phyloP scores from a whole-genome alignment of 2,113 vertebrate species.

The Synchiropus splendidus region DNA sequence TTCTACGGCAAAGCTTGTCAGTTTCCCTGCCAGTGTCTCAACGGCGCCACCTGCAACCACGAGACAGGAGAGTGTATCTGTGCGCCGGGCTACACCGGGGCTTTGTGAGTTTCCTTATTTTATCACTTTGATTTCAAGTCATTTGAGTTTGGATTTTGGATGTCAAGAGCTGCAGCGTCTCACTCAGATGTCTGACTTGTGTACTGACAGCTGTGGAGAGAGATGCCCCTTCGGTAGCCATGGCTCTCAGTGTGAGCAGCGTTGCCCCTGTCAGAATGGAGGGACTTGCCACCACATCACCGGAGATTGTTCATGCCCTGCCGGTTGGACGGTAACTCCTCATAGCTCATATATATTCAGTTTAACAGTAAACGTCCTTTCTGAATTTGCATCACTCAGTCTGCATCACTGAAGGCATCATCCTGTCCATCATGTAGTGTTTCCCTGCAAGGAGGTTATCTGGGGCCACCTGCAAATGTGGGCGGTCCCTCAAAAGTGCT shows the following conservation, averaged over 20 bases:
- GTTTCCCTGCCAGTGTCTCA: slow-evolving; percentile 85
- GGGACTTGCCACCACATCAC: slow-evolving; percentile 94
- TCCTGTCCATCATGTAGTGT: too few relatives aligned
- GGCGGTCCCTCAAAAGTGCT: too few relatives aligned
- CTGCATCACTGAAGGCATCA: too few relatives aligned
- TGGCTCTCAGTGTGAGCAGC: slow-evolving; percentile 87
- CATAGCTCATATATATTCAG: not conserved
- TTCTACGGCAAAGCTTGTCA: slow-evolving; percentile 91
- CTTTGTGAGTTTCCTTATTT: slow-evolving; percentile 77
- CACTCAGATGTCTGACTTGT: slow-evolving; percentile 20
- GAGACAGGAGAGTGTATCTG: slow-evolving; percentile 94
- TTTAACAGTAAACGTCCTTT: not conserved
- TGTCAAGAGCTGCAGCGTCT: slow-evolving; percentile 1
- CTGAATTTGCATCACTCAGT: too few relatives aligned
- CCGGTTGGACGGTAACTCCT: slow-evolving; percentile 85
- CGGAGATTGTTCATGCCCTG: slow-evolving; percentile 87
- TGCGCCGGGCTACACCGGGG: slow-evolving; percentile 85
- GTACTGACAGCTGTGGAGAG: slow-evolving; percentile 79
- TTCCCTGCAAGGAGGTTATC: too few relatives aligned
- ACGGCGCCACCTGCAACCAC: slow-evolving; percentile 88
- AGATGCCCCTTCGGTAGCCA: slow-evolving; percentile 90
- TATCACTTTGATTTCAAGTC: slow-evolving; percentile 1
- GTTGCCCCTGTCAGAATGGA: slow-evolving; percentile 94
- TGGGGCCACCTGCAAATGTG: too few relatives aligned
- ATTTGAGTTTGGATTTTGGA: too few relatives aligned